phyloP scores from a whole-genome alignment of 23 tunicate species.

The Halocynthia roretzi region DNA sequence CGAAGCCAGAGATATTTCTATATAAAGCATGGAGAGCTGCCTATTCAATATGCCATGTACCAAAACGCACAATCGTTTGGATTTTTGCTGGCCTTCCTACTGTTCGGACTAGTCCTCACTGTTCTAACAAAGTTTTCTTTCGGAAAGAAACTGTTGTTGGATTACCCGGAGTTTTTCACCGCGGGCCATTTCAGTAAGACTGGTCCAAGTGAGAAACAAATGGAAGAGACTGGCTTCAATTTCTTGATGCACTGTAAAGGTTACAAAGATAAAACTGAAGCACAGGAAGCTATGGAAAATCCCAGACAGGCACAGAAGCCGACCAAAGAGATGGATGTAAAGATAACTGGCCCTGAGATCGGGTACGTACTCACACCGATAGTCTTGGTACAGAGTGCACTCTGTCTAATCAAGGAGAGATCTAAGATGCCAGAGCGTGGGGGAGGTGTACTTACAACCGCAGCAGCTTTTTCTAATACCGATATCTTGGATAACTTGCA shows the following conservation, averaged over 20 bases:
- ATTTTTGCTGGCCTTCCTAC: background rate
- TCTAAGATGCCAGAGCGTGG: conserved; percentile 54
- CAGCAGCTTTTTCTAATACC: conserved; percentile 59
- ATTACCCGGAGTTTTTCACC: conserved; percentile 76
- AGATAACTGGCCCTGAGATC: conserved; percentile 78
- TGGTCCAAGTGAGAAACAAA: conserved; percentile 73
- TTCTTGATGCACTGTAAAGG: conserved; percentile 74
- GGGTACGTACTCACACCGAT: conserved; percentile 85
- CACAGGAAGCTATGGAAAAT: background rate
- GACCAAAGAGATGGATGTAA: conserved; percentile 40
- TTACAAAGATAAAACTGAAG: conserved; percentile 14
- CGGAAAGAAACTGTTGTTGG: conserved; percentile 64
- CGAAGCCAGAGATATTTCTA: conserved; percentile 59
- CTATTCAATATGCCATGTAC: conserved; percentile 82
- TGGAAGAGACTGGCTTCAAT: conserved; percentile 46
- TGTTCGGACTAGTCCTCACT: conserved; percentile 54
- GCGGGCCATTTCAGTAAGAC: conserved; percentile 59
- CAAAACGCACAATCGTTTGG: conserved; percentile 7
- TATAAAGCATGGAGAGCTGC: conserved; percentile 35
- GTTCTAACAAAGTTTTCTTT: conserved; percentile 41
- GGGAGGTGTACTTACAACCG: conserved; percentile 69
- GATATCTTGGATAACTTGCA: conserved; percentile 43
- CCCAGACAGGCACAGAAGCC: conserved; percentile 14
- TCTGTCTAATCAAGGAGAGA: conserved; percentile 46
- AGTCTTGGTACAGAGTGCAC: conserved; percentile 58